phyloP scores from a whole-genome alignment of 1,140 invertebrate genomes.

The Thalassaphorura encarpata region DNA sequence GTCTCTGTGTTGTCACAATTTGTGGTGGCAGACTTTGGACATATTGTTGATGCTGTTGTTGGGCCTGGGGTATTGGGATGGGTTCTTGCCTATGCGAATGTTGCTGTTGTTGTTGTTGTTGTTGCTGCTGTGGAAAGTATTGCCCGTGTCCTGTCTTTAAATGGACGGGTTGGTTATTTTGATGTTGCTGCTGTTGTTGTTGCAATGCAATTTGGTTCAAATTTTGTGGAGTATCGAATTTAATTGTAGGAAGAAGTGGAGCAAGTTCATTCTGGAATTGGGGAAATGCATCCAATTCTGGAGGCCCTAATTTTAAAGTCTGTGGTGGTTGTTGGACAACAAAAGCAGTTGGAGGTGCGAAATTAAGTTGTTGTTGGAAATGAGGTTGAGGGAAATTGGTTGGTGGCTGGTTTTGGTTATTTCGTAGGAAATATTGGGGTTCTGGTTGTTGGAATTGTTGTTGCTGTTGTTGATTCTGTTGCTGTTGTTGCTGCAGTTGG shows the following conservation, averaged over 20 bases:
- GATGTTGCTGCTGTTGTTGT: neutral
- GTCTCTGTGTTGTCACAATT: neutral
- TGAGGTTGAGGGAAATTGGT: neutral
- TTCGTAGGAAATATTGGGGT: neutral
- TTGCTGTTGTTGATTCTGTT: neutral
- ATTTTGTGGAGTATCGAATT: neutral
- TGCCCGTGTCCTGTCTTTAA: no score
- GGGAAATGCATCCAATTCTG: neutral
- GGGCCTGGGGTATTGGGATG: no score
- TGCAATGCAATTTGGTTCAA: neutral
- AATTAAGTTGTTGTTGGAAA: neutral
- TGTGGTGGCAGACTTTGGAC: neutral
- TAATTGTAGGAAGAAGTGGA: neutral
- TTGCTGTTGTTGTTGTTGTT: neutral
- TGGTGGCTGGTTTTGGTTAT: neutral
- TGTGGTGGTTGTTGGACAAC: neutral
- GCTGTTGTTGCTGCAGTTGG: neutral
- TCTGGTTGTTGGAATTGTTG: neutral
- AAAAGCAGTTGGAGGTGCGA: neutral
- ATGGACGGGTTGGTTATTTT: no score
- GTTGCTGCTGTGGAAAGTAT: neutral
- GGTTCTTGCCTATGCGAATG: neutral
- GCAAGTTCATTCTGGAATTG: no score
- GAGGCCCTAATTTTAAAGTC: neutral
- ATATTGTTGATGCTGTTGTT: neutral